Conservation (phyloP, 1,140 invertebrate genomes). For the Camponotus pennsylvanicus region DNA sequence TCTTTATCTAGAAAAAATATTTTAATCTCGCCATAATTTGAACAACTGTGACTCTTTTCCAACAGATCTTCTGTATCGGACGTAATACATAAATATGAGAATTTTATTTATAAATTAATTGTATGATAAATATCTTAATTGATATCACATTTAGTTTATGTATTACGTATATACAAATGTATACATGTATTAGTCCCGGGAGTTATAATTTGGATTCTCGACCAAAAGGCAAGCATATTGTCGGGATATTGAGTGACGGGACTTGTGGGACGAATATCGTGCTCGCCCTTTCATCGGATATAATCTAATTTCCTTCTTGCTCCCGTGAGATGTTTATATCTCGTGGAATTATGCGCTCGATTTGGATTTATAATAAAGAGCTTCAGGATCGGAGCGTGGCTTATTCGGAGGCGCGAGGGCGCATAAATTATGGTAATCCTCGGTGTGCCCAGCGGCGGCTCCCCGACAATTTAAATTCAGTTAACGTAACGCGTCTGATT, state of each 20-base stretch:
- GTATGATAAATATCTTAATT: constrained; percentile 22
- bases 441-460: constrained; percentile 67
- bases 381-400: constrained; percentile 68
- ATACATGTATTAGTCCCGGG: background rate
- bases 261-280: constrained; percentile 28
- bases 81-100: background rate
- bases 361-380: constrained; percentile 85
- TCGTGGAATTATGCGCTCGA: constrained; percentile 79
- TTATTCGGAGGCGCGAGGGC: constrained; percentile 77
- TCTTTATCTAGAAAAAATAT: background rate
- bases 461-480: constrained; percentile 84
- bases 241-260: constrained; percentile 16
- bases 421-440: constrained; percentile 85
- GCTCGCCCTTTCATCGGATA: constrained; percentile 68
- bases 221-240: background rate
- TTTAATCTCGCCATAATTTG: background rate
- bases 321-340: constrained; percentile 80
- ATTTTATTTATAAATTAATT: background rate
- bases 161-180: background rate
- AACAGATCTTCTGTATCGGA: background rate
- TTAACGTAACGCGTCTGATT: constrained; percentile 84
- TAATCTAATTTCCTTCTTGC: constrained; percentile 71
- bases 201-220: constrained; percentile 1
- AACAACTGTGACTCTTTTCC: background rate
- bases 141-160: background rate